Evolutionary conservation across 2,888 invertebrate species (phyloP).

Genomic region (Stenodema calcarata): DNA sequence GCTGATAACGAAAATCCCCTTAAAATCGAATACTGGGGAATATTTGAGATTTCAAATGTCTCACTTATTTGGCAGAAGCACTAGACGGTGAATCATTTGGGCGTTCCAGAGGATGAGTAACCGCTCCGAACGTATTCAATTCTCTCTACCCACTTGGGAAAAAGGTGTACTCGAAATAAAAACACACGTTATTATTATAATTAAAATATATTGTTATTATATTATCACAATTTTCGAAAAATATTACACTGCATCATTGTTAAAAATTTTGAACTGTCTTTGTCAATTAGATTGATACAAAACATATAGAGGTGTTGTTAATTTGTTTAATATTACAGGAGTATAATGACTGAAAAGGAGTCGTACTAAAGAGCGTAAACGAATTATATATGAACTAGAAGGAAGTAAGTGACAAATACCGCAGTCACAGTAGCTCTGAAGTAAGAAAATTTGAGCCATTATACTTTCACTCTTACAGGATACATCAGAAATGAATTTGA

Average conservation of each 20-base stretch:
- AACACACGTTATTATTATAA: constrained; percentile 22
- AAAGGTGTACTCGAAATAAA: neutral
- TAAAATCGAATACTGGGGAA: no score
- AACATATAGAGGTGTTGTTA: neutral
- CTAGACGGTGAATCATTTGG: no score
- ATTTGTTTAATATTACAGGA: constrained; percentile 17
- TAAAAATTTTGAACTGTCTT: constrained; percentile 27
- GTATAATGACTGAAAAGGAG: constrained; percentile 9
- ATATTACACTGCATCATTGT: constrained; percentile 44
- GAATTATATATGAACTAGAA: constrained; percentile 42
- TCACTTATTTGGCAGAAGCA: no score
- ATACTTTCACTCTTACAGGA: neutral
- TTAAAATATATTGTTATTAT: constrained; percentile 53
- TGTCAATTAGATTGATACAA: constrained; percentile 6
- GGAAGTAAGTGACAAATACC: constrained; percentile 31
- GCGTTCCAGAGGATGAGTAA: no score
- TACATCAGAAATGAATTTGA: constrained; percentile 46
- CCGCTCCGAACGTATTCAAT: no score
- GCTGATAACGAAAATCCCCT: no score
- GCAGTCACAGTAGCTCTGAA: constrained; percentile 33
- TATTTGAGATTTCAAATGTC: no score
- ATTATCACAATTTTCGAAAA: constrained; percentile 53
- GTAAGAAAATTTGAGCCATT: constrained; percentile 33
- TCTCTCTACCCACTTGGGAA: no score
- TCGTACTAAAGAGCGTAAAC: constrained; percentile 35